Conservation (phyloP, 2,888 invertebrate genomes). For the Bruchidius siliquastri region DNA sequence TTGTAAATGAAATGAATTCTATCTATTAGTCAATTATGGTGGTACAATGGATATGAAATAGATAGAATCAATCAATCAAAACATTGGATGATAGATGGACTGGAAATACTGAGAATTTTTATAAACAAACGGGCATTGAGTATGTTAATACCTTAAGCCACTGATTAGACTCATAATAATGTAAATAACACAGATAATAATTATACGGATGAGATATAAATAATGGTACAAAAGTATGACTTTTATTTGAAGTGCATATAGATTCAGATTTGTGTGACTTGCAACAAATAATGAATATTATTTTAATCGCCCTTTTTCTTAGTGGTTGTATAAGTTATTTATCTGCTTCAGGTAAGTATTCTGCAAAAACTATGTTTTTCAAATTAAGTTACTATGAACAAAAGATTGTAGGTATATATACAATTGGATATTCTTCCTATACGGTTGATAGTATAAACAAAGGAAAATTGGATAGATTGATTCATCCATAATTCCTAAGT, state of each 20-base stretch:
- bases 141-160: not conserved
- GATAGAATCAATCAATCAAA: no score
- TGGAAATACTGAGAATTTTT: not conserved
- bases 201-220: not conserved
- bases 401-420: no score
- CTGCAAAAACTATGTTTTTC: not conserved
- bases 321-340: not conserved
- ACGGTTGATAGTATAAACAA: no score
- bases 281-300: not conserved
- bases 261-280: not conserved
- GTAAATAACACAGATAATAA: not conserved
- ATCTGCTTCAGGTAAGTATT: not conserved
- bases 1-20: not conserved
- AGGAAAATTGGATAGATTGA: no score
- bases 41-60: not conserved
- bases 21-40: not conserved
- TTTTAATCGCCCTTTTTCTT: not conserved
- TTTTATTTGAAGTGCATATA: not conserved
- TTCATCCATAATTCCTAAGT: no score
- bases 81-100: not conserved
- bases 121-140: not conserved
- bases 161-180: not conserved
- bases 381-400: no score
- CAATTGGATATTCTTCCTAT: no score
- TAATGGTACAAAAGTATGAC: not conserved